Evolutionary conservation across 1,140 invertebrate genomes (phyloP).

Genomic region (Nymphalis io): DNA sequence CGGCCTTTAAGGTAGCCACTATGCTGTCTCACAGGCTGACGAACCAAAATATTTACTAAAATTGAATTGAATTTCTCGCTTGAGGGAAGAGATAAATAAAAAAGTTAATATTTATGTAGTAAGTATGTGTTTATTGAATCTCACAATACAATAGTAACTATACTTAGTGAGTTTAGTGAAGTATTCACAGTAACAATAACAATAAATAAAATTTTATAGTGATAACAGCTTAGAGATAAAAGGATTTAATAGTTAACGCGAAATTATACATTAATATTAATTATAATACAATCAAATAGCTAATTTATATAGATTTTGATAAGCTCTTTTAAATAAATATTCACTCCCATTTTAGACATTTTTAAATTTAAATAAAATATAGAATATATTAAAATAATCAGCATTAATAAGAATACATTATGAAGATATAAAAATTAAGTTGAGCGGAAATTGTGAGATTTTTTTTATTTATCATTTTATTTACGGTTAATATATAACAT

Average conservation of each 20-base stretch:
- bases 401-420: no score
- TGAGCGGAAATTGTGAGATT: no score
- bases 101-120: neutral
- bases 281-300: slow-evolving; percentile 1
- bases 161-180: slow-evolving; percentile 39
- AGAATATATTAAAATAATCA: no score
- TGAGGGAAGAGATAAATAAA: neutral
- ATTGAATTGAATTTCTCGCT: no score
- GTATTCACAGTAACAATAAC: slow-evolving; percentile 44
- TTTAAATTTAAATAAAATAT: no score
- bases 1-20: no score
- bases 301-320: neutral
- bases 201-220: slow-evolving; percentile 48
- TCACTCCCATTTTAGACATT: no score
- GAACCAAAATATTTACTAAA: no score
- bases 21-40: no score
- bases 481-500: no score
- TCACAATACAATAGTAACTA: slow-evolving; percentile 35
- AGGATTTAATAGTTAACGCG: slow-evolving; percentile 11
- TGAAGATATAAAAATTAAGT: no score
- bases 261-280: neutral
- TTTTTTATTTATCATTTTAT: neutral
- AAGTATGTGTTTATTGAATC: slow-evolving; percentile 31
- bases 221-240: slow-evolving; percentile 40
- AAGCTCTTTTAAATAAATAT: no score